These are phyloP conservation scores for Pleuronectes platessa DNA, from an alignment of 2,113 vertebrate genomes.

Conservation along the genomic window DNA sequence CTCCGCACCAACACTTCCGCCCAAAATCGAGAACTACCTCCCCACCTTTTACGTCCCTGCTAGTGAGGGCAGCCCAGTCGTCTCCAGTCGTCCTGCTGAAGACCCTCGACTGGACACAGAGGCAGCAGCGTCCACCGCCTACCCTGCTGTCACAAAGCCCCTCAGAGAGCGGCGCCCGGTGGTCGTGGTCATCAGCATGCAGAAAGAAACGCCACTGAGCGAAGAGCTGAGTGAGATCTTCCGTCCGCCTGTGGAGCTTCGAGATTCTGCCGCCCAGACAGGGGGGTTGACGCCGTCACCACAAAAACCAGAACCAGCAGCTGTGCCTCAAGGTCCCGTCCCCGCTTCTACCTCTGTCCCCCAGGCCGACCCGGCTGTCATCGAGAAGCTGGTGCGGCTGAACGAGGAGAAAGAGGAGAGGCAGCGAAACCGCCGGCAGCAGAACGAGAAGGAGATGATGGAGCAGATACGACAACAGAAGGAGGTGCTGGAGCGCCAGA, in stretches of 20 bases:
- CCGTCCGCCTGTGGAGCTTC: constrained; percentile 50
- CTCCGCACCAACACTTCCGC: constrained; percentile 53
- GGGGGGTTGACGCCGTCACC: constrained; percentile 28
- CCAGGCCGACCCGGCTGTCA: constrained; percentile 64
- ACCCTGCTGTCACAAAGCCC: constrained; percentile 31
- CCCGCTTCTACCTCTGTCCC: constrained; percentile 26
- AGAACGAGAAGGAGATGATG: constrained; percentile 96
- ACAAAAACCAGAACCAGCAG: constrained; percentile 25
- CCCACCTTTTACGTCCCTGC: constrained; percentile 92
- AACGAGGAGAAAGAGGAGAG: constrained; percentile 91
- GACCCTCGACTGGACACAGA: constrained; percentile 27
- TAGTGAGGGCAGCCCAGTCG: constrained; percentile 65
- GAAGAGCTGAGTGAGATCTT: constrained; percentile 41
- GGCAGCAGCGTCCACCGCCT: constrained; percentile 7
- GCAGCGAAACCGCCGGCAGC: constrained; percentile 89
- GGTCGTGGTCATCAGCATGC: constrained; percentile 85
- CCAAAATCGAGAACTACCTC: constrained; percentile 83
- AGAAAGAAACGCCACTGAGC: constrained; percentile 72
- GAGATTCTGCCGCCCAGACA: constrained; percentile 63
- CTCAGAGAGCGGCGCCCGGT: constrained; percentile 72
- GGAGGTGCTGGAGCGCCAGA: constrained; percentile 88
- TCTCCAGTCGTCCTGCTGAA: constrained; percentile 36
- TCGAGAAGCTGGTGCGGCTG: constrained; percentile 90
- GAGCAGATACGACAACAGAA: constrained; percentile 94
- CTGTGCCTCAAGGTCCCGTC: constrained; percentile 7